These are phyloP conservation scores for Macrochelys suwanniensis DNA, from an alignment of 2,797 vertebrate genomes.

Conservation along the genomic window DNA sequence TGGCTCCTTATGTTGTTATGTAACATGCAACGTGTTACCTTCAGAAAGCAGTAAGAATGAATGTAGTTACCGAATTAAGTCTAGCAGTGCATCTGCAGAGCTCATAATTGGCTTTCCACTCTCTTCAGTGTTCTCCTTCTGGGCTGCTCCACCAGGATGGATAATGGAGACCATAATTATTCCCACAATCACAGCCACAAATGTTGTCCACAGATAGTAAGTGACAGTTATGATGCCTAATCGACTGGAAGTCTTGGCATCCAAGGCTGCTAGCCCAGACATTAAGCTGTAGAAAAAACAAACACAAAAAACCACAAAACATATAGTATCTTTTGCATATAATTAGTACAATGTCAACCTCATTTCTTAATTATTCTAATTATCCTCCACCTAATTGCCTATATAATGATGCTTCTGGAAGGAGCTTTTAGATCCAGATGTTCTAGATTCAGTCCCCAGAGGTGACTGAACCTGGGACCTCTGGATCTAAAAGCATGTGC, in stretches of 20 bases:
- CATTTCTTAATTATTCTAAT: neutral
- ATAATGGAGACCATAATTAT: slow-evolving; percentile 97
- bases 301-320: slow-evolving; percentile 42
- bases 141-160: slow-evolving; percentile 93
- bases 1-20: neutral
- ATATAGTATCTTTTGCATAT: neutral
- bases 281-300: slow-evolving; percentile 87
- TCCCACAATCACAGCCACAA: slow-evolving; percentile 94
- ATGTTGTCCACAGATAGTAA: slow-evolving; percentile 98
- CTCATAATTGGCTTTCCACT: slow-evolving; percentile 94
- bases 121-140: slow-evolving; percentile 92
- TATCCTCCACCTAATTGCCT: neutral
- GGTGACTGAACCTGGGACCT: neutral
- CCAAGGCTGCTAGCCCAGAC: slow-evolving; percentile 95
- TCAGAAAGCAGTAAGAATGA: slow-evolving; percentile 37
- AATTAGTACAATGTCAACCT: neutral
- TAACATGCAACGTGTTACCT: neutral
- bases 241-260: slow-evolving; percentile 95
- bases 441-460: neutral
- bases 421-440: neutral
- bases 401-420: neutral
- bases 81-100: slow-evolving; percentile 94
- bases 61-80: slow-evolving; percentile 91
- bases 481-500: neutral
- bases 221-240: slow-evolving; percentile 95